Evolutionary conservation across 2,113 vertebrate species (phyloP), one percentile per base, ranked within the genome.

Genomic region (Triplophysa tibetana): DNA sequence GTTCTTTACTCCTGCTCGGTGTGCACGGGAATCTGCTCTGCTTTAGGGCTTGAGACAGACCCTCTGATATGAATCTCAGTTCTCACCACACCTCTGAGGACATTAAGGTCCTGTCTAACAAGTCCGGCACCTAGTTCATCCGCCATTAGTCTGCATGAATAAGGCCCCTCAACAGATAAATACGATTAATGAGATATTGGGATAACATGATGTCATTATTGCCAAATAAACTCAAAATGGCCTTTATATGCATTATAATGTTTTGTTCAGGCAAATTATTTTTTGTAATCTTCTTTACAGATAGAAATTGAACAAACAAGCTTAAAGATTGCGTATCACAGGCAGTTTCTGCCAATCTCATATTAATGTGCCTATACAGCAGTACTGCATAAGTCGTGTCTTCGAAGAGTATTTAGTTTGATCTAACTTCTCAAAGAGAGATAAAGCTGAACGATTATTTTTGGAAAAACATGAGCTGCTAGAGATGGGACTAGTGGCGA

Each of bases 21-120:
- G 54, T 38, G 45, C 24, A 24, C 0, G 2, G 48, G 66, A 70
- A 60, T 64, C 62, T 43, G 66, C 23, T 64, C 54, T 43, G 66
- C 56, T 75, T 73, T 65, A 75, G 77, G 64, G 54, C 14, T 43
- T 48, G 21, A 70, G 77, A 52, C 50, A 21, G 52, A 11, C 81
- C 58, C 56, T 69, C 54, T 63, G 70, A 78, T 78, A 29, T 63
- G 41, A 58, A 13, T 50, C 12, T 63, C 33, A 70, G 63, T 9
- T 21, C 64, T 77, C 58, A 17, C 12, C 17, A 9, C n/a, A 41
- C 74, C 48, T n/a, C 14, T 21, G 52, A 43, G 66, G 62, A 50
- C 33, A 66, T 61, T 41, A 58, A 48, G 43, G 26, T 45, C 56
- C 63, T 11, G 6, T 26, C 23, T 19, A 77, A 72, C 33, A 70